A percentile compares a stretch with the other conserved stretches of the same genome.
Evolutionary conservation across 92 coral and sea anemone species (phyloP).

Genomic region (Umimayanthus kanabou): DNA sequence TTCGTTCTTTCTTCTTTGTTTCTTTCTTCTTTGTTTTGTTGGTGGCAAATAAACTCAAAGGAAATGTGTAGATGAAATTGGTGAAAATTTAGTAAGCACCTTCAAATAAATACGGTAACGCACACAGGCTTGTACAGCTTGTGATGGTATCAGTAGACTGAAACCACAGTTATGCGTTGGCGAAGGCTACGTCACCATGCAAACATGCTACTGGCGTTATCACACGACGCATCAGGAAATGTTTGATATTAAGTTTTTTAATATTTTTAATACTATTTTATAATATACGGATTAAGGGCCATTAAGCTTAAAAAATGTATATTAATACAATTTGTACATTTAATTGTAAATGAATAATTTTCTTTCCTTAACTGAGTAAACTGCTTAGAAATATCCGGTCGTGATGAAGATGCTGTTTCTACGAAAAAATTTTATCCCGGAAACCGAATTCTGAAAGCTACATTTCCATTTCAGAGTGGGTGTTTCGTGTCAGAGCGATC

Average conservation of each 20-base stretch:
- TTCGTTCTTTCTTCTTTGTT: no score
- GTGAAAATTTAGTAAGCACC: no score
- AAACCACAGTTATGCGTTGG: not conserved
- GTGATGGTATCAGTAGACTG: not conserved
- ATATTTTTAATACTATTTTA: no score
- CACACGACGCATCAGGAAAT: not conserved
- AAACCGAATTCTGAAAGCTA: not conserved
- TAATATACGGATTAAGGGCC: not conserved
- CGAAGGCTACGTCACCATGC: not conserved
- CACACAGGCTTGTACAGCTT: no score
- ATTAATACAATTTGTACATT: not conserved
- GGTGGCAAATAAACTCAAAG: no score
- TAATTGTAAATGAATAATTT: no score
- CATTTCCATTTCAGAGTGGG: not conserved
- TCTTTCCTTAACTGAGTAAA: not conserved
- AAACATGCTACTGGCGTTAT: not conserved
- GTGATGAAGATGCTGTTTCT: not conserved
- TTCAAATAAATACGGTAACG: no score
- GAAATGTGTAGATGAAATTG: no score
- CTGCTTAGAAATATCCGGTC: no score
- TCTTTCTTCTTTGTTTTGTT: no score
- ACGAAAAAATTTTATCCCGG: not conserved
- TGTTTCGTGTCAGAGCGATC: not conserved
- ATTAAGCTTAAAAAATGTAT: not conserved
- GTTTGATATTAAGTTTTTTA: no score